Conservation (phyloP, 92 coral and sea anemone genomes). For the Ricordea florida region DNA sequence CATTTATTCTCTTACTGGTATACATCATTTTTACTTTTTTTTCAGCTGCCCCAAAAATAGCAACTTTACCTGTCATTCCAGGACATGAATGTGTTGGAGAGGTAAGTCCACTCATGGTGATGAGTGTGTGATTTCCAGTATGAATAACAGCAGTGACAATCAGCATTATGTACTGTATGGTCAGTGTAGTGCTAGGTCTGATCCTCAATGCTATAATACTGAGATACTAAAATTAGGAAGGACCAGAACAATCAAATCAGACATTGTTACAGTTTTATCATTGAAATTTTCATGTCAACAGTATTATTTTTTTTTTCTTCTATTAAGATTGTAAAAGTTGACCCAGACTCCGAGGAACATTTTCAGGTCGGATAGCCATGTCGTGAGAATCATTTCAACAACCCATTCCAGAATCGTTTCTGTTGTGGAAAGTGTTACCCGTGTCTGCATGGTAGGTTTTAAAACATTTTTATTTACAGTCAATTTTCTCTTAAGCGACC, state of each 20-base stretch:
- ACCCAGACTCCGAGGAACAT: slow-evolving; percentile 65
- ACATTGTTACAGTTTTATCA: not conserved
- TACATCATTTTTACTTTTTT: not conserved
- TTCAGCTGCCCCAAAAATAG: slow-evolving; percentile 65
- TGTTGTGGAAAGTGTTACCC: slow-evolving; percentile 85
- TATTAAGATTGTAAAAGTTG: slow-evolving; percentile 67
- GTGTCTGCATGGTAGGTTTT: slow-evolving; percentile 72
- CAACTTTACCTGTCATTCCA: slow-evolving; percentile 80
- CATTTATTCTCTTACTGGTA: not conserved
- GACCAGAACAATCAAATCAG: not conserved
- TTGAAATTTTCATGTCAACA: not conserved
- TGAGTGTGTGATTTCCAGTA: not conserved
- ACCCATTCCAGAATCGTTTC: no score
- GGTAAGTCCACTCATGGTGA: slow-evolving; percentile 38
- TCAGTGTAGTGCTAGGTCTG: no score
- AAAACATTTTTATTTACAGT: no score
- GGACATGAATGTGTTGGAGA: slow-evolving; percentile 93
- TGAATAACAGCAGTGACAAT: no score
- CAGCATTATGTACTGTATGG: no score
- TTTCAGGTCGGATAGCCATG: slow-evolving; percentile 71
- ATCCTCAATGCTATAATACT: no score
- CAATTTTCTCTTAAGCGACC: no score
- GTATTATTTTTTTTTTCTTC: not conserved
- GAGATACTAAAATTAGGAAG: no score
- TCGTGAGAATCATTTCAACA: slow-evolving; percentile 89